A percentile compares a stretch with the other conserved stretches of the same genome.
Conservation (phyloP, 2,888 invertebrate genomes). For the Dermolepida albohirtum region DNA sequence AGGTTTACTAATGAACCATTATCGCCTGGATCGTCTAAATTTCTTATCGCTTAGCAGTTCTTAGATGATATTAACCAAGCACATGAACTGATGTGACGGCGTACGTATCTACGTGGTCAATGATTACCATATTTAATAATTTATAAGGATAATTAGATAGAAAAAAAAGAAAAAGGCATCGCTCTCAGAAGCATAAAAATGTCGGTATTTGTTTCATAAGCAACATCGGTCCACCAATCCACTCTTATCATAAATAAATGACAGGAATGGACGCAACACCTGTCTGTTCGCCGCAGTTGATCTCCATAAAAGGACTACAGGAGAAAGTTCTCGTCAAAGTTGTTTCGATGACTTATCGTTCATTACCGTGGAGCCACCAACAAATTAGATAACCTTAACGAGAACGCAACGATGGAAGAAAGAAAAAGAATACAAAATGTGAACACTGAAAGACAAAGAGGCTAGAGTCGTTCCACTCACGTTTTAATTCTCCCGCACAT, state of each 20-base stretch:
- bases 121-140: slow-evolving; percentile 19
- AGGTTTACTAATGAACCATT: too few species aligned
- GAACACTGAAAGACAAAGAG: neutral
- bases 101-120: neutral
- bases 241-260: slow-evolving; percentile 18
- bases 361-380: slow-evolving; percentile 25
- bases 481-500: slow-evolving; percentile 2
- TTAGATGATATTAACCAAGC: too few species aligned
- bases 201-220: slow-evolving; percentile 4
- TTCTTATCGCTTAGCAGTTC: too few species aligned
- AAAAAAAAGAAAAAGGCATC: too few species aligned
- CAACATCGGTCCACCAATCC: slow-evolving; percentile 1
- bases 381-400: slow-evolving; percentile 12
- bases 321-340: slow-evolving; percentile 31
- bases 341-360: slow-evolving; percentile 36
- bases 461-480: neutral
- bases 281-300: slow-evolving; percentile 14
- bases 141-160: slow-evolving; percentile 20
- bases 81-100: too few species aligned
- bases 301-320: slow-evolving; percentile 23
- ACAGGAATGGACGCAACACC: slow-evolving; percentile 20
- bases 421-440: neutral
- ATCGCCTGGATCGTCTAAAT: too few species aligned
- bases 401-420: neutral
- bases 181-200: slow-evolving; percentile 24